A percentile compares a stretch with the other conserved stretches of the same genome.
Conservation (phyloP, 2,113 vertebrate genomes). For the Passer montanus region DNA sequence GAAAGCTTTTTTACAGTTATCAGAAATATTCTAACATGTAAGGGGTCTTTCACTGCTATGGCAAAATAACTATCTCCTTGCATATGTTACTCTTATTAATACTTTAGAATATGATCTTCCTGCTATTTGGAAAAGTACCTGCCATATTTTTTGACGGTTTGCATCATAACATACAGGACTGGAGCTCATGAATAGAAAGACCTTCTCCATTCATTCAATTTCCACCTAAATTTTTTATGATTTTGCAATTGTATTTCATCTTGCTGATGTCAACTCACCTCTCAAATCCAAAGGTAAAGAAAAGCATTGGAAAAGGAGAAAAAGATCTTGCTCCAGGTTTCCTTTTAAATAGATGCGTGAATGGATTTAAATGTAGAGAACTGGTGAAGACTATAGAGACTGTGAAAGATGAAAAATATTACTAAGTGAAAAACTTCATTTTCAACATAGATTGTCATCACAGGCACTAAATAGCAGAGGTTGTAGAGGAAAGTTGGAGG, state of each 20-base stretch:
- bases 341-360: background rate
- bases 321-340: background rate
- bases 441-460: background rate
- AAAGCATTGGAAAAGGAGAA: background rate
- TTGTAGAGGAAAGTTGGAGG: background rate
- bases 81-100: background rate
- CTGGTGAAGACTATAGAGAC: background rate
- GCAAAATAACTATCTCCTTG: background rate
- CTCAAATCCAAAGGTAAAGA: background rate
- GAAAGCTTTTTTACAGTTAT: background rate
- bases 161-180: background rate
- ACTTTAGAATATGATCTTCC: background rate
- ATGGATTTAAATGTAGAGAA: background rate
- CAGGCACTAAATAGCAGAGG: background rate
- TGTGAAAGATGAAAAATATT: background rate
- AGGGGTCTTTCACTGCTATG: background rate
- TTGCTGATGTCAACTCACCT: background rate
- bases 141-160: background rate
- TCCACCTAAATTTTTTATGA: background rate
- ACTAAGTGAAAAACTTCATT: background rate
- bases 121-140: background rate
- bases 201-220: background rate
- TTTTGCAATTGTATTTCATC: background rate
- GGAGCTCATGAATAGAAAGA: background rate
- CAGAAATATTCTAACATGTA: background rate